Percentiles rank a stretch among this genome's conserved stretches.
phyloP scores from a whole-genome alignment of 2,113 vertebrate genomes.

The Gracilinanus agilis region DNA sequence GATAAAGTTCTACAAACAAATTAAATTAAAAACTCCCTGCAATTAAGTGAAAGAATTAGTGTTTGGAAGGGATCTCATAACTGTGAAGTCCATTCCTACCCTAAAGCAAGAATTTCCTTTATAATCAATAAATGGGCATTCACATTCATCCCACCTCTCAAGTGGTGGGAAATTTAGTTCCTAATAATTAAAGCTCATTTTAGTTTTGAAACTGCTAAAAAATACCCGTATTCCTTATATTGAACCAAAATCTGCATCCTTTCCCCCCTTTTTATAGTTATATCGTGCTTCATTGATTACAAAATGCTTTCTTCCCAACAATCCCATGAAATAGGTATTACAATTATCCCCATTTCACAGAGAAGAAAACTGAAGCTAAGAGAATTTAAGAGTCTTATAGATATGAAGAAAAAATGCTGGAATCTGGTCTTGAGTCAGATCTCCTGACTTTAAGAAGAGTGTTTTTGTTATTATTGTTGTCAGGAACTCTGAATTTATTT shows the following conservation, averaged over 20 bases:
- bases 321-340: background rate
- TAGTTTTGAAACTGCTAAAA: background rate
- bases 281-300: background rate
- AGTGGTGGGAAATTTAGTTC: background rate
- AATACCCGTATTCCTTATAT: background rate
- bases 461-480: background rate
- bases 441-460: background rate
- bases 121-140: background rate
- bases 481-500: background rate
- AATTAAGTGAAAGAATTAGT: background rate
- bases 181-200: background rate
- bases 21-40: background rate
- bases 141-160: background rate
- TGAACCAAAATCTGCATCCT: background rate
- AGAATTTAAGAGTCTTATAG: background rate
- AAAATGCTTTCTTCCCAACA: background rate
- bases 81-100: background rate
- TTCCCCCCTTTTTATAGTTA: background rate
- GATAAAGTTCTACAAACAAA: background rate
- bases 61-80: background rate
- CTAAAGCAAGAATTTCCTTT: background rate
- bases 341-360: background rate
- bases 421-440: background rate
- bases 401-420: background rate
- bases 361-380: background rate